Percentiles rank a stretch among this genome's conserved stretches.
Evolutionary conservation across 1,140 invertebrate species (phyloP).

Genomic region (Patella vulgata): DNA sequence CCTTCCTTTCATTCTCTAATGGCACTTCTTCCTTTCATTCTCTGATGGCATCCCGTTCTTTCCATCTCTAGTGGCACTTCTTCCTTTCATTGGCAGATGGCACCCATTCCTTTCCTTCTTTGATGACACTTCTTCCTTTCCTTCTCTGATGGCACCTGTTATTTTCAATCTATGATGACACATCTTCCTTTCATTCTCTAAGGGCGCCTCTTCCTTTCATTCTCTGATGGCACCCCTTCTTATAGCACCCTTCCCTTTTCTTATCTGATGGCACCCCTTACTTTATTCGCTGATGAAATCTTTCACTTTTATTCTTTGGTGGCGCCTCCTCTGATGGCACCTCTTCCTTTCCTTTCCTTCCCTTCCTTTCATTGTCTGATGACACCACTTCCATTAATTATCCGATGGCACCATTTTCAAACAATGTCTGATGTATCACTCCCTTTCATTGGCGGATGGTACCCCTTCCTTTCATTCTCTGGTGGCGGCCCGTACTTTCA

Average conservation of each 20-base stretch:
- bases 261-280: too few relatives aligned
- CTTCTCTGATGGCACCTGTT: constrained; percentile 1
- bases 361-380: too few relatives aligned
- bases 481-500: not conserved
- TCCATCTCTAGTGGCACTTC: not conserved
- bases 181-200: constrained; percentile 8
- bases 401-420: too few relatives aligned
- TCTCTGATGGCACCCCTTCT: too few relatives aligned
- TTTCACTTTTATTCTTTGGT: too few relatives aligned
- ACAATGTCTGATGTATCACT: too few relatives aligned
- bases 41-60: not conserved
- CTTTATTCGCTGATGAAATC: too few relatives aligned
- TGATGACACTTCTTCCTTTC: constrained; percentile 1
- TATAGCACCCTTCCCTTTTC: too few relatives aligned
- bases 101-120: not conserved
- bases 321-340: too few relatives aligned
- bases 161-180: constrained; percentile 1
- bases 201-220: too few relatives aligned
- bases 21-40: not conserved
- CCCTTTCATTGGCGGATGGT: not conserved
- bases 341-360: too few relatives aligned
- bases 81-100: not conserved
- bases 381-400: too few relatives aligned
- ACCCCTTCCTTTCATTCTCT: constrained; percentile 4
- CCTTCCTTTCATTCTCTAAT: not conserved